A percentile compares a stretch with the other conserved stretches of the same genome.
Conservation (phyloP, 2,113 vertebrate genomes). For the Chunga burmeisteri region DNA sequence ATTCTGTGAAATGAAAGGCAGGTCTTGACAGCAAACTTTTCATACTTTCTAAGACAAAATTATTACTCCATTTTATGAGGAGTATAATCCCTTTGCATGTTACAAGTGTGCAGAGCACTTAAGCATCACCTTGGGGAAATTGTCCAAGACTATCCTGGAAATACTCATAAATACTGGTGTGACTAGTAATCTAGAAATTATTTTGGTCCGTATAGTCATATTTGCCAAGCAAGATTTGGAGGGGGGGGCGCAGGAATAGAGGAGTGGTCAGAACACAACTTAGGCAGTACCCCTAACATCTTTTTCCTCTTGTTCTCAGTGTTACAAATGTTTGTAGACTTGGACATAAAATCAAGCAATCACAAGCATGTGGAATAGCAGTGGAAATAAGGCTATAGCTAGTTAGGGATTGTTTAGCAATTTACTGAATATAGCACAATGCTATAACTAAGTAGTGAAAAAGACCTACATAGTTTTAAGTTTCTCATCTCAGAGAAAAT, state of each 20-base stretch:
- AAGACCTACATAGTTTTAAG: not conserved
- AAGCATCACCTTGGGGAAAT: not conserved
- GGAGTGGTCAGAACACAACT: not conserved
- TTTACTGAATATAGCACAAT: not conserved
- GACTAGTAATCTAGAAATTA: not conserved
- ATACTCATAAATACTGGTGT: not conserved
- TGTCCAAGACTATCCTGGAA: not conserved
- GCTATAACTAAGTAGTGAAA: not conserved
- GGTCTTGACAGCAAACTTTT: not conserved
- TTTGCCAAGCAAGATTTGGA: not conserved
- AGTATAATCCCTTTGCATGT: not conserved
- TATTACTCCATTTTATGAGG: not conserved
- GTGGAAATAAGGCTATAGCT: not conserved
- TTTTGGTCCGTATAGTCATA: not conserved
- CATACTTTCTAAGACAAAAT: not conserved
- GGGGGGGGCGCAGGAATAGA: accelerated
- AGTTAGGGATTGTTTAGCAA: not conserved
- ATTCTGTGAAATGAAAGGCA: not conserved
- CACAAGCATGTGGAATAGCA: not conserved
- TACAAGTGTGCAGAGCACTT: not conserved
- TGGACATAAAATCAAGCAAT: not conserved
- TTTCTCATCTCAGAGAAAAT: not conserved
- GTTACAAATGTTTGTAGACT: not conserved
- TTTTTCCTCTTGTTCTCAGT: not conserved
- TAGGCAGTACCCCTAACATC: accelerated